Base-by-base conservation (phyloP, 1,140 invertebrate species). In the Drosophila albomicans region DNA sequence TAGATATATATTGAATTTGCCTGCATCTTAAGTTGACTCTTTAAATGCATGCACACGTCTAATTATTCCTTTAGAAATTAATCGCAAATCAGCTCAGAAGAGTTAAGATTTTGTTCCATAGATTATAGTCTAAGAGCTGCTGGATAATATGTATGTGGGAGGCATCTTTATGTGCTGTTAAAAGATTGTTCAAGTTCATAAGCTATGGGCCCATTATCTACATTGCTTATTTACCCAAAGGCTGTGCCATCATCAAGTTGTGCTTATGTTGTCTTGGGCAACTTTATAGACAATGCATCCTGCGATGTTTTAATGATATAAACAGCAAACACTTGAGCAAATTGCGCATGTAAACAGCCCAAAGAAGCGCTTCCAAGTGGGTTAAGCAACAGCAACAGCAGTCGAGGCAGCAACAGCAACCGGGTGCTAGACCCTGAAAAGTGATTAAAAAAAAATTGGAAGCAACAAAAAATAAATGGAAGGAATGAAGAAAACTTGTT, bases 401-500 rank as follows among this genome's bases (percentile, higher is more conserved):
- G 20, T 3, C 20, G 20, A 20, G 20, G 20, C 20, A 20, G 20
- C 20, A n/a, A n/a, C n/a, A n/a, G n/a, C n/a, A n/a, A n/a, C n/a
- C n/a, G n/a, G n/a, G n/a, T 78, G 79, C 72, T 85, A 89, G 75
- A 87, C 82, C 82, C 82, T 91, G 81, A 91, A 89, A 91, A 91
- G 87, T 88, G 85, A 88, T 88, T 88, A 91, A 86, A 90, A 86
- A 90, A 90, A 79, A 62, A 51, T n/a, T n/a, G n/a, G n/a, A n/a
- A n/a, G n/a, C n/a, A n/a, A n/a, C n/a, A n/a, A 91, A 86, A 90
- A 86, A 90, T 86, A 79, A 62, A 51, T 0, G 16, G 10, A 52
- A 15, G 49, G 11, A 43, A 25, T 49, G 43, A 67, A 56, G 59
- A 61, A 65, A 75, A 78, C 59, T 82, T 84, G 69, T 81, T 87